These are phyloP conservation scores for Microcebus griseorufus DNA, from an alignment of 2,113 vertebrate genomes.

Conservation along the genomic window DNA sequence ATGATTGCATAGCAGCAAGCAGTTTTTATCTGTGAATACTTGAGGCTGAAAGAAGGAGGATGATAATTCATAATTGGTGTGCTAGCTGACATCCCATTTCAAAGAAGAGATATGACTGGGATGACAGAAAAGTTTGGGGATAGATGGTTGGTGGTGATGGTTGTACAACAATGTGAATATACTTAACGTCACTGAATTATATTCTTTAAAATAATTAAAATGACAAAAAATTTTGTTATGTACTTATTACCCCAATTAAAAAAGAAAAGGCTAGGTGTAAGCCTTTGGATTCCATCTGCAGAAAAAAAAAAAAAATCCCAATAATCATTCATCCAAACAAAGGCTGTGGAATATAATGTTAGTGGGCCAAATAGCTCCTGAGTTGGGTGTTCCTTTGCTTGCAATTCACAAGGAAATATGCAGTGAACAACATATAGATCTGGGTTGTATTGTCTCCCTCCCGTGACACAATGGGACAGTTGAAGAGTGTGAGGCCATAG, in stretches of 20 bases:
- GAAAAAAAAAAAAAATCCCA: not conserved
- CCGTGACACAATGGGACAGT: not conserved
- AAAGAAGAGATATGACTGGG: not conserved
- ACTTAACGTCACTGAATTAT: not conserved
- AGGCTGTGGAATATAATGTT: not conserved
- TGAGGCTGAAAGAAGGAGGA: not conserved
- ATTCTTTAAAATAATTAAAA: not conserved
- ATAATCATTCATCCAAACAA: not conserved
- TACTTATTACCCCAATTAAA: not conserved
- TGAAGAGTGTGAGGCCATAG: not conserved
- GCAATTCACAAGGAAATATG: not conserved
- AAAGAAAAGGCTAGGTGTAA: not conserved
- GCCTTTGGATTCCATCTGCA: not conserved
- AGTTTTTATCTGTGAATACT: not conserved
- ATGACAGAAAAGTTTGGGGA: not conserved
- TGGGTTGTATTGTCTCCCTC: not conserved
- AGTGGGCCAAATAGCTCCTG: not conserved
- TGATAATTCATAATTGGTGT: not conserved
- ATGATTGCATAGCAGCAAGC: not conserved
- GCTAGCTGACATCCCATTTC: not conserved
- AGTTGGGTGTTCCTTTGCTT: not conserved
- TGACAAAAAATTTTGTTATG: not conserved
- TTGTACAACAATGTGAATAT: not conserved
- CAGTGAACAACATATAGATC: not conserved
- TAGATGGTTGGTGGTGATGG: not conserved